Evolutionary conservation across 2,888 invertebrate species (phyloP).

Genomic region (Nephrotoma flavescens): DNA sequence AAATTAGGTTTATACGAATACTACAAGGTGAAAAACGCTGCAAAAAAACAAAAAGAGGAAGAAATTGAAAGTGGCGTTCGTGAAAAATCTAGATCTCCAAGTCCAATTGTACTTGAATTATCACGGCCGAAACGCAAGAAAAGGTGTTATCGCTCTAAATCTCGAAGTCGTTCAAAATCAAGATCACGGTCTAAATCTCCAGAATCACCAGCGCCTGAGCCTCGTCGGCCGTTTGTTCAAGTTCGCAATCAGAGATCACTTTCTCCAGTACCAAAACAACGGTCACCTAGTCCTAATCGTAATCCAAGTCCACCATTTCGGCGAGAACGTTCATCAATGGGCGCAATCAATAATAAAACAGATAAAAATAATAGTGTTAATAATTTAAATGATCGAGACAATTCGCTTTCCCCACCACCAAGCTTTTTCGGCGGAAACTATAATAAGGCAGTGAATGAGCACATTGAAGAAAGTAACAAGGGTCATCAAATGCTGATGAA

Average conservation of each 20-base stretch:
- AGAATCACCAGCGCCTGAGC: slow-evolving; percentile 24
- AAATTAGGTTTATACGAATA: slow-evolving; percentile 94
- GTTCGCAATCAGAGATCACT: slow-evolving; percentile 10
- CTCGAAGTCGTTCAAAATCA: slow-evolving; percentile 12
- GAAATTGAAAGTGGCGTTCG: slow-evolving; percentile 57
- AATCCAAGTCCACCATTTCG: slow-evolving; percentile 5
- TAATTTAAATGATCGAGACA: slow-evolving; percentile 27
- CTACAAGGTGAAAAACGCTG: slow-evolving; percentile 89
- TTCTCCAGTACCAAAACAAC: background rate
- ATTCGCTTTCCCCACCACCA: slow-evolving; percentile 49
- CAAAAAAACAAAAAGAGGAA: slow-evolving; percentile 76
- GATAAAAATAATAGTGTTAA: slow-evolving; percentile 13
- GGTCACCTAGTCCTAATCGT: slow-evolving; percentile 1
- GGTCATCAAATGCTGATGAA: slow-evolving; percentile 94
- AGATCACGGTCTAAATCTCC: slow-evolving; percentile 35
- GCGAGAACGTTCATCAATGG: slow-evolving; percentile 11
- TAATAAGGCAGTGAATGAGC: slow-evolving; percentile 36
- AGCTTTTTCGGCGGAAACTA: slow-evolving; percentile 43
- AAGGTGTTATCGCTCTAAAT: slow-evolving; percentile 52
- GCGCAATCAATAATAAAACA: background rate
- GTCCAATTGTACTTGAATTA: slow-evolving; percentile 57
- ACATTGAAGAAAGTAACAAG: slow-evolving; percentile 79
- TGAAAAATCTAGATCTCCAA: slow-evolving; percentile 59
- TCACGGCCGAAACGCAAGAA: slow-evolving; percentile 37
- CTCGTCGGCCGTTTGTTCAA: slow-evolving; percentile 26